These are phyloP conservation scores for Strigamia maritima DNA, from an alignment of 2,888 invertebrate species.

Conservation along the genomic window DNA sequence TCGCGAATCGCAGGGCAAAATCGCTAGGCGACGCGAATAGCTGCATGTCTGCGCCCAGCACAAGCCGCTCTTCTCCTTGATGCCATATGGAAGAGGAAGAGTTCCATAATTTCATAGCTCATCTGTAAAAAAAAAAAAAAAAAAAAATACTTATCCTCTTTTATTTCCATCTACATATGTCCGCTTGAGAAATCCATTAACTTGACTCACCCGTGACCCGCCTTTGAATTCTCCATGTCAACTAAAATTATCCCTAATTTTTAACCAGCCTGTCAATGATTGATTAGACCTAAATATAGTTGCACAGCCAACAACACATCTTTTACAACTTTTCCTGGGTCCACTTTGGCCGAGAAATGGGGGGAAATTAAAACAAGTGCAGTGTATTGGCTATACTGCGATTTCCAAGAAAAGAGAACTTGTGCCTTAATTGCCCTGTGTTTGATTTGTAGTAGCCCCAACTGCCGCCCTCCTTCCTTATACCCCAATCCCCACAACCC, in stretches of 20 bases:
- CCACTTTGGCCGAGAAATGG: background rate
- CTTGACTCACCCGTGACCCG: too few relatives aligned
- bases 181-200: background rate
- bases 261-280: background rate
- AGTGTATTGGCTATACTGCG: background rate
- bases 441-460: background rate
- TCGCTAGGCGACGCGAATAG: too few relatives aligned
- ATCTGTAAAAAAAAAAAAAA: too few relatives aligned
- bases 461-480: too few relatives aligned
- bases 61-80: too few relatives aligned
- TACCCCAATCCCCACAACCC: background rate
- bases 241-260: background rate
- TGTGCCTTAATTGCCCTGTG: background rate
- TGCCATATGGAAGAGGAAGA: too few relatives aligned
- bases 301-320: background rate
- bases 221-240: background rate
- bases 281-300: slow-evolving; percentile 1
- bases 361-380: background rate
- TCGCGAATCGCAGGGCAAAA: too few relatives aligned
- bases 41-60: too few relatives aligned
- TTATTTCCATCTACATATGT: background rate
- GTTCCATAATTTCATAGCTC: too few relatives aligned
- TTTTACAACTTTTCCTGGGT: background rate
- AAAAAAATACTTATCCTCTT: background rate
- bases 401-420: background rate